Percentiles rank a stretch among this genome's conserved stretches.
phyloP scores from a whole-genome alignment of 1,140 invertebrate genomes.

The Solen grandis region DNA sequence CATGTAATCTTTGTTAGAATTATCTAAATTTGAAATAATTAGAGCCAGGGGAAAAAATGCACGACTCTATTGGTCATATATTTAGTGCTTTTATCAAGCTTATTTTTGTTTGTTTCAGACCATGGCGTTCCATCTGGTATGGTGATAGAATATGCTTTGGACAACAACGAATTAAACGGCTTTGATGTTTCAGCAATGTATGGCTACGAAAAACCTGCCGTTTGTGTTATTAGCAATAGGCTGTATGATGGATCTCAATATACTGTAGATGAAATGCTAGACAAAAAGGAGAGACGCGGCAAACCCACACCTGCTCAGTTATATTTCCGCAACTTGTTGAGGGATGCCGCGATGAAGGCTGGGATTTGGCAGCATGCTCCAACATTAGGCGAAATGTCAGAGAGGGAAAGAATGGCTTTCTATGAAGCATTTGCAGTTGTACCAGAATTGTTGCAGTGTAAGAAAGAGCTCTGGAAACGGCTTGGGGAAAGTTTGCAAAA shows the following conservation, averaged over 20 bases:
- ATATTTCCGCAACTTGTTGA: constrained; percentile 3
- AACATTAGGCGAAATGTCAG: not conserved
- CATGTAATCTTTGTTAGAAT: too few relatives aligned
- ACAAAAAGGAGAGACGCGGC: not conserved
- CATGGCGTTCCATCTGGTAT: too few relatives aligned
- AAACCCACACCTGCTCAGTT: constrained; percentile 15
- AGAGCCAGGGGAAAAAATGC: too few relatives aligned
- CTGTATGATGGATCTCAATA: not conserved
- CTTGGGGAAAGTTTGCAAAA: constrained; percentile 6
- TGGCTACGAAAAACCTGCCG: too few relatives aligned
- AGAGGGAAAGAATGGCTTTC: not conserved
- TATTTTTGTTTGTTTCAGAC: too few relatives aligned
- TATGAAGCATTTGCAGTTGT: not conserved
- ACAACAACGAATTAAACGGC: too few relatives aligned
- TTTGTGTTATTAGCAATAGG: too few relatives aligned
- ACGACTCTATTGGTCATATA: too few relatives aligned
- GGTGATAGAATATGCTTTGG: too few relatives aligned
- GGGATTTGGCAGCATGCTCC: not conserved
- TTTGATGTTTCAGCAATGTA: too few relatives aligned
- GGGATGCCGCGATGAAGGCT: not conserved
- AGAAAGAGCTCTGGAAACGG: constrained; percentile 1
- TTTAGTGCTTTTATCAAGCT: too few relatives aligned
- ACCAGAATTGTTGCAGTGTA: not conserved
- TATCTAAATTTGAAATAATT: too few relatives aligned
- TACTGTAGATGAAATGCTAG: constrained; percentile 2